These are phyloP conservation scores for Mormyrus proboscirostris DNA, from an alignment of 2,797 vertebrate species.

Conservation along the genomic window DNA sequence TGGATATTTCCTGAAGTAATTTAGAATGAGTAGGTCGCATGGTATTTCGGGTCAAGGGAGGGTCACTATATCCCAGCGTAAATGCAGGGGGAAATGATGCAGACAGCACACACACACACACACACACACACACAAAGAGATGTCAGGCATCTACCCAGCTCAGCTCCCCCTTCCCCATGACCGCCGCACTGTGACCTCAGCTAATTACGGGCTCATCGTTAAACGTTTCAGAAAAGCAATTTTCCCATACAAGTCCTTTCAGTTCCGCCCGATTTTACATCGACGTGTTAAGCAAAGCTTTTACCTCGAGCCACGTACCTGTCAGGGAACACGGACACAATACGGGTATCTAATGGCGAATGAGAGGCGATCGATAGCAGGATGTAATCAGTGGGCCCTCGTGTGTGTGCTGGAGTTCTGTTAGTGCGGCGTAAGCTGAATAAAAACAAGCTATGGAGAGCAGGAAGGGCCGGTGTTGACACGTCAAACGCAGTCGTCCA, in stretches of 20 bases:
- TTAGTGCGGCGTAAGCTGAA: not conserved
- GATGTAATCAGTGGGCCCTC: not conserved
- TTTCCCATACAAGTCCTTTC: not conserved
- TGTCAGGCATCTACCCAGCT: not conserved
- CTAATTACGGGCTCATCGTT: not conserved
- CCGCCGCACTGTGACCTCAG: not conserved
- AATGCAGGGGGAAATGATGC: not conserved
- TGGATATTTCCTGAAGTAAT: not conserved
- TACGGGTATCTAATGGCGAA: not conserved
- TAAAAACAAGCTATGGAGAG: not conserved
- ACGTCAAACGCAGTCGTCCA: not conserved
- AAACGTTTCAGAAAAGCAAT: not conserved
- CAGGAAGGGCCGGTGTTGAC: not conserved
- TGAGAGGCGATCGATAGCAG: not conserved
- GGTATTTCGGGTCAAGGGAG: not conserved
- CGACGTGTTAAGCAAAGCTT: not conserved
- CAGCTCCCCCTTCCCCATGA: not conserved
- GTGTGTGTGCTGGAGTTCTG: not conserved
- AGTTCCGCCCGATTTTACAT: not conserved
- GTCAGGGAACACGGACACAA: not conserved
- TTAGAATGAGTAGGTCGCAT: not conserved
- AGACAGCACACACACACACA: not conserved
- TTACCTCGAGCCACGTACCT: not conserved
- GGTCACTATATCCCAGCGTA: not conserved
- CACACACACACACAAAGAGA: not conserved